These are phyloP conservation scores for Pegoplata infirma DNA, from an alignment of 2,888 invertebrate species.

Conservation along the genomic window DNA sequence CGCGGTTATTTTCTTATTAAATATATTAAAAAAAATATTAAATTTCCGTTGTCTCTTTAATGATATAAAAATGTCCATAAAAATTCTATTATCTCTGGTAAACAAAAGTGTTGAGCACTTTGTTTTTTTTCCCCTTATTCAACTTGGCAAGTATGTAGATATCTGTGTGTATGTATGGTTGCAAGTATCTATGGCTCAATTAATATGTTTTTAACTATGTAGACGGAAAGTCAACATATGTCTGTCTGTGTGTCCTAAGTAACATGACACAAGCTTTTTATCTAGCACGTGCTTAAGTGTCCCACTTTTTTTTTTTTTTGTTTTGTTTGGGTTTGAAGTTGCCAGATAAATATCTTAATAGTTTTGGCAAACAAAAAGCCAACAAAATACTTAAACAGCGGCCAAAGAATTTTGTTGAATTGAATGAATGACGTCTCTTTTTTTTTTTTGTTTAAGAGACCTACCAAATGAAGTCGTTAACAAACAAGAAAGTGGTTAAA, in stretches of 20 bases:
- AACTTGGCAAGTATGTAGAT: no score
- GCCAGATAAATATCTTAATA: slow-evolving; percentile 21
- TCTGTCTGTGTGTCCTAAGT: no score
- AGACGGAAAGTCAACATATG: slow-evolving; percentile 6
- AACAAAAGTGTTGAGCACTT: slow-evolving; percentile 12
- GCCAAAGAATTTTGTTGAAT: neutral
- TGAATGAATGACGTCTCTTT: neutral
- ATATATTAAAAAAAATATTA: no score
- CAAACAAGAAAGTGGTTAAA: no score
- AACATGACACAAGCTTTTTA: neutral
- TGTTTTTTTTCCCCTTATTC: no score
- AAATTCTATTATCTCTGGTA: neutral
- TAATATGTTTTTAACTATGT: slow-evolving; percentile 25
- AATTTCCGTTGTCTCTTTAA: neutral
- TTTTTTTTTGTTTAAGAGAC: neutral
- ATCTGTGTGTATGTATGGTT: neutral
- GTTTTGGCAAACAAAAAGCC: slow-evolving; percentile 11
- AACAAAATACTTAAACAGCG: neutral
- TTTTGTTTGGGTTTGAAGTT: neutral
- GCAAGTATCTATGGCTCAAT: slow-evolving; percentile 24
- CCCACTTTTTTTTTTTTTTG: neutral
- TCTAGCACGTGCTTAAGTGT: slow-evolving; percentile 2
- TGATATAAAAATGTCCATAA: neutral
- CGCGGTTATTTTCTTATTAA: no score
- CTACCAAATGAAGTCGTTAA: neutral